Conservation (phyloP, 2,797 vertebrate genomes). For the Prunella strophiata region DNA sequence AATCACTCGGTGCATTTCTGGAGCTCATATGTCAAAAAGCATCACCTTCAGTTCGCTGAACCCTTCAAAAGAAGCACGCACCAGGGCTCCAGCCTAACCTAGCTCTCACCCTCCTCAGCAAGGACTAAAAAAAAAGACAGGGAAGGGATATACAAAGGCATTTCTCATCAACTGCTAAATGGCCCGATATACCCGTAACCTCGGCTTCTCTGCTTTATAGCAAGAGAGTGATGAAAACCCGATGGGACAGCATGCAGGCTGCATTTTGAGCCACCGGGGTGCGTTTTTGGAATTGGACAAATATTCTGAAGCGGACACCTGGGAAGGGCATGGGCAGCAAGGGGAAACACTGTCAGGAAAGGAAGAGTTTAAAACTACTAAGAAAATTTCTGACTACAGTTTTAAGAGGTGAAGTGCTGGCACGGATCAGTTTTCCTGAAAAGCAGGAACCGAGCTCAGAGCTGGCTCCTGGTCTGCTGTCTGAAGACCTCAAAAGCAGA, state of each 20-base stretch:
- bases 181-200: slow-evolving; percentile 73
- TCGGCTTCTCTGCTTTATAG: slow-evolving; percentile 70
- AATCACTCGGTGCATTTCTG: not conserved
- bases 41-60: slow-evolving; percentile 58
- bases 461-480: slow-evolving; percentile 52
- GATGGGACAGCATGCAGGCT: slow-evolving; percentile 61
- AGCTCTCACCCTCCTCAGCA: slow-evolving; percentile 66
- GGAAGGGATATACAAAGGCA: slow-evolving; percentile 65
- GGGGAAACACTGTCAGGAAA: not conserved
- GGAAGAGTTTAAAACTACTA: slow-evolving; percentile 58
- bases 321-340: not conserved
- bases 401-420: slow-evolving; percentile 44
- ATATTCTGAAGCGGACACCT: not conserved
- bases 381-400: slow-evolving; percentile 54
- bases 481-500: slow-evolving; percentile 62
- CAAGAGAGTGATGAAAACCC: slow-evolving; percentile 78
- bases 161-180: slow-evolving; percentile 77
- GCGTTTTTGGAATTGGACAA: slow-evolving; percentile 29
- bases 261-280: slow-evolving; percentile 19
- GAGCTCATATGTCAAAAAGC: slow-evolving; percentile 53
- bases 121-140: slow-evolving; percentile 17
- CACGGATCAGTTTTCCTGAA: slow-evolving; percentile 72
- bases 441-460: slow-evolving; percentile 69
- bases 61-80: slow-evolving; percentile 52
- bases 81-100: slow-evolving; percentile 58